Conservation (phyloP, 2,888 invertebrate species). For the Melinopterus prodromus region DNA sequence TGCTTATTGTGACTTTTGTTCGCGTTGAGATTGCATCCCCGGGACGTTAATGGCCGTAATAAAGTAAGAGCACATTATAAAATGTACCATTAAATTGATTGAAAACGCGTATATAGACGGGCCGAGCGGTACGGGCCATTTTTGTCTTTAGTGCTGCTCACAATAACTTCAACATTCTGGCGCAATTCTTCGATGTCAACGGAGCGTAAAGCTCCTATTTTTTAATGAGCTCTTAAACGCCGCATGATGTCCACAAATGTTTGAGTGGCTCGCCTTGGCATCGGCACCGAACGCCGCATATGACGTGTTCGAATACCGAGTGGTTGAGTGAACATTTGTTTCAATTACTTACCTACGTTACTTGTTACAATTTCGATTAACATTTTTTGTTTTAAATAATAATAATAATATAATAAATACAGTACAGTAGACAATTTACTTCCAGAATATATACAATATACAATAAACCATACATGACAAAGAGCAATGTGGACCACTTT, state of each 20-base stretch:
- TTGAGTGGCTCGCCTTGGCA: constrained; percentile 13
- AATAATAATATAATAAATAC: too few species aligned
- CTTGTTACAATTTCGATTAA: too few species aligned
- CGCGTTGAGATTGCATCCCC: constrained; percentile 9
- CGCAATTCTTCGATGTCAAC: constrained; percentile 35
- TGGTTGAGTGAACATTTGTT: too few species aligned
- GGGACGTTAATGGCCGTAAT: constrained; percentile 22
- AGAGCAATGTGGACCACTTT: too few species aligned
- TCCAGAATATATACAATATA: too few species aligned
- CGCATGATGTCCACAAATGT: constrained; percentile 31
- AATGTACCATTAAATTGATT: constrained; percentile 23
- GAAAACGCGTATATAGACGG: constrained; percentile 10
- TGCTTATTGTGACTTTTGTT: not conserved
- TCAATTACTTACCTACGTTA: too few species aligned
- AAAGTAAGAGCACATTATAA: constrained; percentile 19
- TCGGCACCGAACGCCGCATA: not conserved
- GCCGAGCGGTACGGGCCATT: not conserved
- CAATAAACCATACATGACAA: too few species aligned
- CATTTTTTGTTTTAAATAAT: too few species aligned
- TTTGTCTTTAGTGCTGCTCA: not conserved
- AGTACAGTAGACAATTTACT: too few species aligned
- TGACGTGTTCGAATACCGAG: not conserved
- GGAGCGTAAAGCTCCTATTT: constrained; percentile 33
- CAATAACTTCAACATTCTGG: constrained; percentile 29
- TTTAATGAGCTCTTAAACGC: constrained; percentile 33